These are phyloP conservation scores for Troides aeacus DNA, from an alignment of 2,888 invertebrate genomes.

Conservation along the genomic window DNA sequence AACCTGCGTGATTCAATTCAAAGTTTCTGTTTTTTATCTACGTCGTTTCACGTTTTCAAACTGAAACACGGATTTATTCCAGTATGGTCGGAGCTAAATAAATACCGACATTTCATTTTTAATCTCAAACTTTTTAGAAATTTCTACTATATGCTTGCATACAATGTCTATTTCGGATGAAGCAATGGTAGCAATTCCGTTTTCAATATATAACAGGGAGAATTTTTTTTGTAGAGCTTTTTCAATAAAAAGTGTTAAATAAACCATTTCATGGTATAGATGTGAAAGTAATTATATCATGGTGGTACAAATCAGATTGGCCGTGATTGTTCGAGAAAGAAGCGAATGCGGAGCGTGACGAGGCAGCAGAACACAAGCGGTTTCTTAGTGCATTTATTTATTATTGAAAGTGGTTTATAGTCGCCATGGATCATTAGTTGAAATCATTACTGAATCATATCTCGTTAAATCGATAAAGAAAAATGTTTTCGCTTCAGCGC, in stretches of 20 bases:
- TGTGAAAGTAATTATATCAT: slow-evolving; percentile 31
- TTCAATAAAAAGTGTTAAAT: slow-evolving; percentile 9
- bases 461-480: background rate
- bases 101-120: slow-evolving; percentile 2
- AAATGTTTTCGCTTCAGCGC: too few species aligned
- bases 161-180: background rate
- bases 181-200: background rate
- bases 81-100: background rate
- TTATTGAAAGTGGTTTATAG: slow-evolving; percentile 53
- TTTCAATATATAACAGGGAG: background rate
- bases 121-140: too few species aligned
- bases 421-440: slow-evolving; percentile 29
- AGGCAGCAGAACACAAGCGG: slow-evolving; percentile 47
- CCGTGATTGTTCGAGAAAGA: slow-evolving; percentile 20
- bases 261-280: slow-evolving; percentile 27
- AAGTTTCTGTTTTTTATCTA: slow-evolving; percentile 8
- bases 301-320: slow-evolving; percentile 26
- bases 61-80: slow-evolving; percentile 3
- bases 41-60: slow-evolving; percentile 13
- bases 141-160: too few species aligned
- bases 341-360: slow-evolving; percentile 49
- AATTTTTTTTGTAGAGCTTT: background rate
- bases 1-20: slow-evolving; percentile 15
- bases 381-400: slow-evolving; percentile 53
- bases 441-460: slow-evolving; percentile 6